Evolutionary conservation across 2,113 vertebrate genomes (phyloP).

Genomic region (Tiliqua scincoides): DNA sequence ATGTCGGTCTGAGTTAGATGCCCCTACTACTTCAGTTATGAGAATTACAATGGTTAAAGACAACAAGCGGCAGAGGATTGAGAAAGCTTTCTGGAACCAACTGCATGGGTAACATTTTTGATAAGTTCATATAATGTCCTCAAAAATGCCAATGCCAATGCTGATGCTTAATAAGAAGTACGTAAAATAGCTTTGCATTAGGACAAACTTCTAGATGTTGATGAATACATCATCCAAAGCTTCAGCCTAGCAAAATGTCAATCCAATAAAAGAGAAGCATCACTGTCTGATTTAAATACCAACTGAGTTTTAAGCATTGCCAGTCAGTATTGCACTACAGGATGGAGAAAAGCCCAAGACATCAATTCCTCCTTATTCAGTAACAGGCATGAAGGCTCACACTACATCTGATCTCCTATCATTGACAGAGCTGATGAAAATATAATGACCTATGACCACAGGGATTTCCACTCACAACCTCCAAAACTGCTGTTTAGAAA

Average conservation of each 20-base stretch:
- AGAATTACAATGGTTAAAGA: conserved; percentile 48
- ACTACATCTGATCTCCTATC: conserved; percentile 61
- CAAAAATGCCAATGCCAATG: conserved; percentile 56
- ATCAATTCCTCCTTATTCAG: conserved; percentile 47
- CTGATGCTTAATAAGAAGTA: conserved; percentile 57
- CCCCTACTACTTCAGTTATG: conserved; percentile 47
- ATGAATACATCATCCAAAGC: conserved; percentile 63
- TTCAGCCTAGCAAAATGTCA: conserved; percentile 59
- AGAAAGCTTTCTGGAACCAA: conserved; percentile 44
- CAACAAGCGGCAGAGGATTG: conserved; percentile 40
- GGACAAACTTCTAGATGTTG: conserved; percentile 56
- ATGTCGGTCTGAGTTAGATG: conserved; percentile 57
- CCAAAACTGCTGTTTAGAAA: conserved; percentile 61
- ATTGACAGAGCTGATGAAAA: conserved; percentile 69
- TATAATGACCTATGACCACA: conserved; percentile 63
- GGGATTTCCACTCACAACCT: conserved; percentile 63
- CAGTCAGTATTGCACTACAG: conserved; percentile 57
- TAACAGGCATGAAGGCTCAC: conserved; percentile 60
- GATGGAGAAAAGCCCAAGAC: conserved; percentile 53
- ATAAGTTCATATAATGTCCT: conserved; percentile 49
- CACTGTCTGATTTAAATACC: conserved; percentile 69
- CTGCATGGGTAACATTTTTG: conserved; percentile 52
- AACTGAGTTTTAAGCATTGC: conserved; percentile 70
- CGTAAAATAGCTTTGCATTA: conserved; percentile 59
- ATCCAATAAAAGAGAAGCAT: conserved; percentile 56